Evolutionary conservation across 2,113 vertebrate genomes (phyloP).

Genomic region (Amblyornis subalaris): DNA sequence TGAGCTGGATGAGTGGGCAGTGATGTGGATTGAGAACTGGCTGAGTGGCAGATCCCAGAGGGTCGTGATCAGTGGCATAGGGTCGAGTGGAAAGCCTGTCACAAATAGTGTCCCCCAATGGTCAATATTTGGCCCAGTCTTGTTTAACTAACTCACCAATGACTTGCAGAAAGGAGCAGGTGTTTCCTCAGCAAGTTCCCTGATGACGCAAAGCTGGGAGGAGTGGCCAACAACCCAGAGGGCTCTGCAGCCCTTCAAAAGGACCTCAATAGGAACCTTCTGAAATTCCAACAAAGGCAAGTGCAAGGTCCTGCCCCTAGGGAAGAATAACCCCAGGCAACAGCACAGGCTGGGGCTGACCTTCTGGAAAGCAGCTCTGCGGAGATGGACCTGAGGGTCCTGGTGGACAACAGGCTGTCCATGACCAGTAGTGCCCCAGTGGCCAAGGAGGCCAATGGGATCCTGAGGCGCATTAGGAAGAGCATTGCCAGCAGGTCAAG

Average conservation of each 20-base stretch:
- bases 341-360: not conserved
- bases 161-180: not conserved
- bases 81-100: not conserved
- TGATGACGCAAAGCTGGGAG: not conserved
- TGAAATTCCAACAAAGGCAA: not conserved
- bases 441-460: not conserved
- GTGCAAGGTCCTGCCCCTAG: not conserved
- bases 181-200: not conserved
- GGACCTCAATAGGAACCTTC: not conserved
- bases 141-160: not conserved
- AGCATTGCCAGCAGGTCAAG: not conserved
- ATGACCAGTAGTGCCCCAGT: not conserved
- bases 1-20: not conserved
- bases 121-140: not conserved
- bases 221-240: not conserved
- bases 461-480: not conserved
- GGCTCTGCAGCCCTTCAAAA: not conserved
- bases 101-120: too few relatives aligned
- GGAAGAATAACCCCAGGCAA: not conserved
- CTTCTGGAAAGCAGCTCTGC: not conserved
- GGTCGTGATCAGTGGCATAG: accelerated
- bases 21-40: not conserved
- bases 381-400: too few relatives aligned
- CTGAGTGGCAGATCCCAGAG: not conserved
- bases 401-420: not conserved